These are phyloP conservation scores for Eidolon dupreanum DNA, from an alignment of 2,797 vertebrate genomes.

Conservation along the genomic window DNA sequence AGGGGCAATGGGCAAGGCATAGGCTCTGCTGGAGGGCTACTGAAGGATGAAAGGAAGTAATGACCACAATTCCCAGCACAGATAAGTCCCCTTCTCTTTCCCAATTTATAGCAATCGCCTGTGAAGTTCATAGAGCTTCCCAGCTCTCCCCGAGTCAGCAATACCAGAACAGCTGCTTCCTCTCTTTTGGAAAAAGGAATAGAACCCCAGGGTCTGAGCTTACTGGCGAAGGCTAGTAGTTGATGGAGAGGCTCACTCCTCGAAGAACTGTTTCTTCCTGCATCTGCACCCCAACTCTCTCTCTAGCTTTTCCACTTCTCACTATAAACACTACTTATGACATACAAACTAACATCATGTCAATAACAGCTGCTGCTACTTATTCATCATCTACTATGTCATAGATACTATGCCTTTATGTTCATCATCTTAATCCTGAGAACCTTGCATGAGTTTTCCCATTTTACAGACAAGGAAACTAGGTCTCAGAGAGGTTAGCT, in stretches of 20 bases:
- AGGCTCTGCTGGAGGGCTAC: background rate
- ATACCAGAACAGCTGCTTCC: background rate
- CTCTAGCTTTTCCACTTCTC: background rate
- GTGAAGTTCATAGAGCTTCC: constrained; percentile 12
- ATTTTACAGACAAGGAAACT: background rate
- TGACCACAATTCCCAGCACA: background rate
- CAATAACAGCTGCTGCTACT: background rate
- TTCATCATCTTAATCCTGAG: background rate
- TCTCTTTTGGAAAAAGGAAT: background rate
- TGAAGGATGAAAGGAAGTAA: background rate
- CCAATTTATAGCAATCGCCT: background rate
- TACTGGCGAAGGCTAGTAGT: background rate
- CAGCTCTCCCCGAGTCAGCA: background rate
- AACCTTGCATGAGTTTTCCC: background rate
- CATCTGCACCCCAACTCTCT: background rate
- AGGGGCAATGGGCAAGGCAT: background rate
- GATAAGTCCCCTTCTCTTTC: background rate
- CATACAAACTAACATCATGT: background rate
- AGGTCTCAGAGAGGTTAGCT: background rate
- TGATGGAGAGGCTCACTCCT: background rate
- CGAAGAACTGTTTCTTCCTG: background rate
- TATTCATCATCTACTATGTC: background rate
- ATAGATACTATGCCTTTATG: background rate
- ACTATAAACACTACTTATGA: background rate
- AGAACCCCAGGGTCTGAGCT: background rate